These are phyloP conservation scores for Ornithorhynchus anatinus DNA, from an alignment of 2,113 vertebrate species.

Conservation along the genomic window DNA sequence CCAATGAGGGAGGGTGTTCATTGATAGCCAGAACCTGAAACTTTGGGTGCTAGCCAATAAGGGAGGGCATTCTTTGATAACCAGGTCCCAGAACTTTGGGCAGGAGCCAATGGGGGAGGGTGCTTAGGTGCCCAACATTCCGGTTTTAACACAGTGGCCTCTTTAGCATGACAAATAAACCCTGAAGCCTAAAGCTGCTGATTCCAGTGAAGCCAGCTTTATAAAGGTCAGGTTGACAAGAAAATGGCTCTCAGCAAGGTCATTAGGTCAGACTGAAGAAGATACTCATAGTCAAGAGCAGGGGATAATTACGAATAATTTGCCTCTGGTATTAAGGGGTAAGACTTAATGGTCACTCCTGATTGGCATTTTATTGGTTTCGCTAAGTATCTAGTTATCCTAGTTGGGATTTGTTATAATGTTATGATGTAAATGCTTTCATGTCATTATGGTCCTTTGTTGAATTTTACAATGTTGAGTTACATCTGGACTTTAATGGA, in stretches of 20 bases:
- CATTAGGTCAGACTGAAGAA: background rate
- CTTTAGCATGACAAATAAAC: constrained; percentile 1
- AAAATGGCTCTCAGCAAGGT: fast-evolving
- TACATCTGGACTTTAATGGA: background rate
- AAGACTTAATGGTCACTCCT: background rate
- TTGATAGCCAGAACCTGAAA: no score
- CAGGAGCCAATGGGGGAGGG: no score
- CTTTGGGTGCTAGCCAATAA: no score
- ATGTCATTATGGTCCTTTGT: background rate
- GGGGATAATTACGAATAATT: background rate
- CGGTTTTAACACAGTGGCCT: no score
- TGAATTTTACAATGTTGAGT: background rate
- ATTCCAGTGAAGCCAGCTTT: background rate
- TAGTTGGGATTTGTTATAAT: background rate
- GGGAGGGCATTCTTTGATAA: no score
- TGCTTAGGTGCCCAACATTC: no score
- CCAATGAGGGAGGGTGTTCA: no score
- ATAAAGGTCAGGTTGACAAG: background rate
- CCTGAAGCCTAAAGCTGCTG: background rate
- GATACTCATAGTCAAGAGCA: background rate
- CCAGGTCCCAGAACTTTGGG: no score
- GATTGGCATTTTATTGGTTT: background rate
- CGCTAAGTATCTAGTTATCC: constrained; percentile 16
- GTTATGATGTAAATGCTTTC: background rate
- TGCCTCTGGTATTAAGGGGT: background rate